These are phyloP conservation scores for Neoascia interrupta DNA, from an alignment of 2,888 invertebrate genomes.

Conservation along the genomic window DNA sequence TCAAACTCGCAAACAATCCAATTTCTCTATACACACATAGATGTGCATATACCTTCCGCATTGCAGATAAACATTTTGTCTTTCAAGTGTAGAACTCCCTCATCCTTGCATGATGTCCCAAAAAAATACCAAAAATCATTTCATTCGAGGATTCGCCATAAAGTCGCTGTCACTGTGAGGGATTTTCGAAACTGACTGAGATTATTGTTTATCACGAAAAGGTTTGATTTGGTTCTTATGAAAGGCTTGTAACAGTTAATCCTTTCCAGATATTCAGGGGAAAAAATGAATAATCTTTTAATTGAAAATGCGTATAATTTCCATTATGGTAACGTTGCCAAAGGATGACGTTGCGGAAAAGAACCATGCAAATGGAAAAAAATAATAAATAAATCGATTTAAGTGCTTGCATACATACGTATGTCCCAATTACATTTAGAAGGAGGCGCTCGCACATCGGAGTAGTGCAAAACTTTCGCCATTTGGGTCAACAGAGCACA, in stretches of 20 bases:
- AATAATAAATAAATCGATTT: conserved; percentile 54
- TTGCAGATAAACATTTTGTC: conserved; percentile 61
- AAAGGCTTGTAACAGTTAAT: conserved; percentile 15
- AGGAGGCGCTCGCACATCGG: conserved; percentile 27
- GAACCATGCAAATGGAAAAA: conserved; percentile 17
- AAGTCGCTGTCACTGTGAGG: conserved; percentile 50
- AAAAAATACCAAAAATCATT: conserved; percentile 27
- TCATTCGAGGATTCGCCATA: conserved; percentile 10
- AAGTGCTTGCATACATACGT: no score
- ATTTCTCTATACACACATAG: no score
- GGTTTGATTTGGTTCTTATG: conserved; percentile 19
- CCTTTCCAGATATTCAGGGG: conserved; percentile 10
- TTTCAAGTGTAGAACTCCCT: conserved; percentile 22
- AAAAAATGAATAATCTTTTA: neutral
- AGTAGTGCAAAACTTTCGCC: conserved; percentile 55
- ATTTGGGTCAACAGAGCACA: conserved; percentile 59
- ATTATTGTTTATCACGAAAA: neutral
- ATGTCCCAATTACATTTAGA: no score
- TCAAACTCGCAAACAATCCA: neutral
- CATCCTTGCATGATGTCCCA: conserved; percentile 25
- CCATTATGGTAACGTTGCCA: conserved; percentile 18
- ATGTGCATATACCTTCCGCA: conserved; percentile 47
- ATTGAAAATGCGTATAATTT: conserved; percentile 10
- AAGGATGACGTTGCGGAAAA: neutral
- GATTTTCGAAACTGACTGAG: neutral